Conservation (phyloP, 2,888 invertebrate genomes). For the Acholoe squamosa region DNA sequence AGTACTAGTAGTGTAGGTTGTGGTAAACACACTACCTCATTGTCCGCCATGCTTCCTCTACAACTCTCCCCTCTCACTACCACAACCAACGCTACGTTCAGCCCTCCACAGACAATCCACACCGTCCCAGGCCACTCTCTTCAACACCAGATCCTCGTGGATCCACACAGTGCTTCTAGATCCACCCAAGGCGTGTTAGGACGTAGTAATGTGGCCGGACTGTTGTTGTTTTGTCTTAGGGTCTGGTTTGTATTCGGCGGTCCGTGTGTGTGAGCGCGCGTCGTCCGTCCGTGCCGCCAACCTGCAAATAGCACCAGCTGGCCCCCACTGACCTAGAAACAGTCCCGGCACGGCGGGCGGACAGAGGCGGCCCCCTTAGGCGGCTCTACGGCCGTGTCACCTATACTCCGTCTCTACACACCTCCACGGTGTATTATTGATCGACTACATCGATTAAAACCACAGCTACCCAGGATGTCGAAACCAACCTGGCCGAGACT, state of each 20-base stretch:
- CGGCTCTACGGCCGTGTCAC: too few relatives aligned
- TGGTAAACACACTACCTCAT: slow-evolving; percentile 14
- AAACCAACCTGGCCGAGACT: too few relatives aligned
- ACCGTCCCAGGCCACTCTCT: not conserved
- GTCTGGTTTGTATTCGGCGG: too few relatives aligned
- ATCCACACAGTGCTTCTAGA: not conserved
- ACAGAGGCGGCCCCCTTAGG: slow-evolving; percentile 45
- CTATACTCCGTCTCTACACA: too few relatives aligned
- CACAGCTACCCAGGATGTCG: too few relatives aligned
- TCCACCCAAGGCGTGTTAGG: not conserved
- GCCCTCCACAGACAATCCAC: not conserved
- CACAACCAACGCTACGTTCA: not conserved
- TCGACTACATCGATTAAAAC: too few relatives aligned
- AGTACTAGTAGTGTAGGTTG: not conserved
- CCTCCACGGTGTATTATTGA: too few relatives aligned
- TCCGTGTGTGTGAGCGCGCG: not conserved
- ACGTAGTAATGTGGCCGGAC: not conserved
- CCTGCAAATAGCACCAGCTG: slow-evolving; percentile 55
- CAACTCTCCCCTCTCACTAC: not conserved
- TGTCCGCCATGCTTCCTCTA: slow-evolving; percentile 25
- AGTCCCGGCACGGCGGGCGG: not conserved
- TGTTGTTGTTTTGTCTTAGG: not conserved
- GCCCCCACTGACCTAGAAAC: slow-evolving; percentile 47
- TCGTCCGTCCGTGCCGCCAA: slow-evolving; percentile 15
- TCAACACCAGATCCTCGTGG: not conserved